Evolutionary conservation across 2,888 invertebrate genomes (phyloP).

Genomic region (Drymonia ruficornis): DNA sequence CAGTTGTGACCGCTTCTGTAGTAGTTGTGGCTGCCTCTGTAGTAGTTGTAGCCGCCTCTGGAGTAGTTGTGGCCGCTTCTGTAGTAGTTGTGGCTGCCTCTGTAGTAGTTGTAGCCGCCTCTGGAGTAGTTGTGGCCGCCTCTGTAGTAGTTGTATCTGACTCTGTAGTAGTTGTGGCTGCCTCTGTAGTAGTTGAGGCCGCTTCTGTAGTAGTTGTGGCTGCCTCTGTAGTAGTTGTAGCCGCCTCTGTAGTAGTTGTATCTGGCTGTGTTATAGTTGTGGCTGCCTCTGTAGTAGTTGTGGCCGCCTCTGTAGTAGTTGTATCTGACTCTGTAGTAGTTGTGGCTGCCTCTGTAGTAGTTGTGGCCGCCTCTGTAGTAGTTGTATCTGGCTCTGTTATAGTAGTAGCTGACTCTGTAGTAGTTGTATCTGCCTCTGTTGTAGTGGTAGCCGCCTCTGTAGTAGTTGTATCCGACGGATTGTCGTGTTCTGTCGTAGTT

Average conservation of each 20-base stretch:
- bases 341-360: conserved; percentile 1
- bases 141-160: not conserved
- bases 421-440: conserved; percentile 8
- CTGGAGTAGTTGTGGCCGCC: conserved; percentile 4
- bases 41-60: not conserved
- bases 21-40: conserved; percentile 9
- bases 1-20: conserved; percentile 2
- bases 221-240: not conserved
- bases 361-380: conserved; percentile 10
- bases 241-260: not conserved
- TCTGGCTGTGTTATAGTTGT: not conserved
- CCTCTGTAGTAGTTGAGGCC: not conserved
- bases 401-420: conserved; percentile 8
- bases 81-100: conserved; percentile 2
- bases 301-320: conserved; percentile 6
- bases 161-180: not conserved
- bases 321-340: conserved; percentile 4
- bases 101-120: conserved; percentile 1
- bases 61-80: not conserved
- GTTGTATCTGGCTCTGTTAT: conserved; percentile 1
- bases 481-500: conserved; percentile 5
- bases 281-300: not conserved
- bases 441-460: conserved; percentile 12
- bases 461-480: not conserved
- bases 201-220: conserved; percentile 9